Evolutionary conservation across 2,113 vertebrate species (phyloP), one percentile per base, ranked within the genome.

Genomic region (Chionomys nivalis): DNA sequence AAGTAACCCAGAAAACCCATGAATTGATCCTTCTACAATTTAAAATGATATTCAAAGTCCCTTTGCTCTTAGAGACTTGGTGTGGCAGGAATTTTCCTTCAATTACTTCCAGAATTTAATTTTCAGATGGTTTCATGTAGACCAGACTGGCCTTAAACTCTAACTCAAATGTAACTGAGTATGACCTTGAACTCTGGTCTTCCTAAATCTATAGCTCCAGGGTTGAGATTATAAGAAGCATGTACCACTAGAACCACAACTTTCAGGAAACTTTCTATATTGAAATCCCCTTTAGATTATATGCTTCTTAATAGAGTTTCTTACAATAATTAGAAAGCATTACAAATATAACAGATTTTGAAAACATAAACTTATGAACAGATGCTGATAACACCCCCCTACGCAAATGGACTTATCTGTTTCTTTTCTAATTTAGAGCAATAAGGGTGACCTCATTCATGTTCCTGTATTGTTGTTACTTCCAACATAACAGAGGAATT

Each of bases 21-120:
- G 55, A 90, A 33, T 85, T 49, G 21, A 61, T 49, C 66, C 42
- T 77, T 96, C 96, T 83, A 52, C 66, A 61, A 95, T 95, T 95
- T 87, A 65, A 95, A 96, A 90, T 89, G 75, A 89, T 94, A 94
- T 89, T 88, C 85, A 77, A 90, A 93, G 82, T 65, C 16, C 5
- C 42, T 77, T 93, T 81, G 70, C 39, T 90, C 68, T 61, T 26
- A 83, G 13, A 65, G 72, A 95, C 90, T 87, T 90, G 24, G 26
- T 85, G 58, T 39, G 4, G 49, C 52, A 2, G 36, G 21, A 1
- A 58, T 58, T 79, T 55, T 7, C 47, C 39, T 86, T 13, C 49
- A 75, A 87, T 89, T 39, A 8, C 24, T 90, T 94, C 49, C n/a
- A 79, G 63, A n/a, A 96, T 89, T 88, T 36, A 19, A 3, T 2